Base-by-base conservation (phyloP, 2,888 invertebrate genomes). In the Andrena hattorfiana region DNA sequence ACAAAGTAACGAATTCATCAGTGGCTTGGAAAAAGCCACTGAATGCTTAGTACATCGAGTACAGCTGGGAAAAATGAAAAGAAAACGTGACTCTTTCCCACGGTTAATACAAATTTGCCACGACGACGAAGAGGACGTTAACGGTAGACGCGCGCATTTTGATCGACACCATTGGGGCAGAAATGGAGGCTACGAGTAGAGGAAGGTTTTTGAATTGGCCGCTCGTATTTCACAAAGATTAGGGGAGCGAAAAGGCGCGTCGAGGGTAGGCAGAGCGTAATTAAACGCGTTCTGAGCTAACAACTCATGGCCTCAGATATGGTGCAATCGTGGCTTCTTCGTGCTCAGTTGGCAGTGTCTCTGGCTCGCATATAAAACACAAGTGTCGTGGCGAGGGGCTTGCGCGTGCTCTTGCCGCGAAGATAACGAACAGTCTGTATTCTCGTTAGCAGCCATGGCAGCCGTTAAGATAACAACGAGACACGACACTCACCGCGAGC, bases 381-480 rank as follows among this genome's bases (percentile, higher is more conserved):
- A 69, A 87, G 86, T 78, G 80, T 81, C 84, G 77, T 77, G 81
- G 74, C 81, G 85, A 78, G 85, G 70, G 23, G 83, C 60, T 81
- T 85, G 87, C 87, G 87, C 87, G 84, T 86, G 87, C 87, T 87
- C 87, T 83, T 49, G 70, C 77, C 77, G 80, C 71, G 73, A 82
- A 89, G 90, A 91, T 90, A 91, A 90, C 89, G 88, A 90, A 88
- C 87, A 85, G 87, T 85, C 89, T 86, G 89, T 88, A 90, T 90
- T 90, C 89, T 87, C 86, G 84, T 89, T 90, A 87, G 89, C 86
- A 84, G 86, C 83, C 89, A 67, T 87, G 85, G 81, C 84, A 85
- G 85, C 89, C 89, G 89, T 90, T 89, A 89, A 89, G 90, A 90
- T 90, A 90, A 89, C 90, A 87, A 85, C 87, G 86, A 85, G 85